phyloP scores from a whole-genome alignment of 2,797 vertebrate species.

The Morus bassanus region DNA sequence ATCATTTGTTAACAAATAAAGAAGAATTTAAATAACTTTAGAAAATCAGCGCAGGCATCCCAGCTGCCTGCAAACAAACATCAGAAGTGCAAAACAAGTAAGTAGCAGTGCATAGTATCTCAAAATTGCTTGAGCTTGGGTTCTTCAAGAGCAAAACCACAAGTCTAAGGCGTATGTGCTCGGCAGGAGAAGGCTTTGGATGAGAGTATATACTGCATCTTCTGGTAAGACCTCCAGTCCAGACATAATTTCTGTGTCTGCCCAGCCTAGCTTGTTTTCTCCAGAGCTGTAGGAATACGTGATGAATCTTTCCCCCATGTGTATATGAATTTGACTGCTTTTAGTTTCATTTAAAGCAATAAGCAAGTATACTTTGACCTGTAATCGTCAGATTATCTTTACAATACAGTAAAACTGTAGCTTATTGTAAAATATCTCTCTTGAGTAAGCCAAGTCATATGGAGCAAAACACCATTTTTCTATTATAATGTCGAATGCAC shows the following conservation, averaged over 20 bases:
- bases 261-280: neutral
- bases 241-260: neutral
- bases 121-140: neutral
- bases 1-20: constrained; percentile 39
- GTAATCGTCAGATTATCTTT: constrained; percentile 19
- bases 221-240: neutral
- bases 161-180: neutral
- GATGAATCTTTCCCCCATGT: neutral
- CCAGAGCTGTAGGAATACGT: neutral
- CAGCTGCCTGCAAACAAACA: constrained; percentile 11
- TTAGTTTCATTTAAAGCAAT: neutral
- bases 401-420: neutral
- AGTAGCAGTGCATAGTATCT: neutral
- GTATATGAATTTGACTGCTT: neutral
- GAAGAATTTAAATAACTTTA: constrained; percentile 30
- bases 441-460: neutral
- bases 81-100: neutral
- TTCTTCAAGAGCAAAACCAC: neutral
- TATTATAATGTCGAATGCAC: neutral
- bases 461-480: neutral
- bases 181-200: neutral
- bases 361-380: neutral
- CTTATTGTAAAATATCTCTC: neutral
- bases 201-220: neutral
- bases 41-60: neutral